Percentiles rank a stretch among this genome's conserved stretches.
Evolutionary conservation across 2,113 vertebrate species (phyloP).

Genomic region (Sakesphorus luctuosus): DNA sequence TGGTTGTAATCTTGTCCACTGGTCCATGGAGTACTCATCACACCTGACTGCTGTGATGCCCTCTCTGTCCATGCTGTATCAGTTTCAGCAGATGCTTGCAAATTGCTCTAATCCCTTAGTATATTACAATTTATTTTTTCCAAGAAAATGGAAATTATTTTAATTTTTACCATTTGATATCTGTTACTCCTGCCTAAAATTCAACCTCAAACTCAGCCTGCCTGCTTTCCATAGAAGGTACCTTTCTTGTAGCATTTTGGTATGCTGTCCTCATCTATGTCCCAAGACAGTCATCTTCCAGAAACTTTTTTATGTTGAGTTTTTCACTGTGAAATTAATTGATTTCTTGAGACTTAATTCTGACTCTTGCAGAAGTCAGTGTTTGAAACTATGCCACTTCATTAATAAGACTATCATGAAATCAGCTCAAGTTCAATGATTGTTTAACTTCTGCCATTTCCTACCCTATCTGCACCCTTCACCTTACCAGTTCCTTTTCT

Average conservation of each 20-base stretch:
- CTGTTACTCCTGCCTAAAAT: not conserved
- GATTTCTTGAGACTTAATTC: not conserved
- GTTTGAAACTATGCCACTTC: accelerated
- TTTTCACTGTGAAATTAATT: not conserved
- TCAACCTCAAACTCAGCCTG: not conserved
- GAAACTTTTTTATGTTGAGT: not conserved
- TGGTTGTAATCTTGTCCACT: not conserved
- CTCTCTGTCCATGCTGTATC: accelerated
- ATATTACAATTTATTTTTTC: not conserved
- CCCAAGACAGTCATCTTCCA: not conserved
- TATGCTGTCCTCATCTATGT: not conserved
- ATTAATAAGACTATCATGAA: not conserved
- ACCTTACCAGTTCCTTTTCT: accelerated
- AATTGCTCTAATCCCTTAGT: not conserved
- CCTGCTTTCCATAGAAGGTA: not conserved
- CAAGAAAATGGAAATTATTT: not conserved
- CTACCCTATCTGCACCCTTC: accelerated
- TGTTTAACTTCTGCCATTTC: not conserved
- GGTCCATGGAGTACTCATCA: not conserved
- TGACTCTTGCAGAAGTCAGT: not conserved
- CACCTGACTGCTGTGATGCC: accelerated
- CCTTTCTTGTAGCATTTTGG: not conserved
- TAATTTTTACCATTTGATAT: not conserved
- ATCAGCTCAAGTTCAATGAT: not conserved
- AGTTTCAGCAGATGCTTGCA: not conserved